A percentile compares a stretch with the other conserved stretches of the same genome.
Conservation (phyloP, 1,140 invertebrate genomes). For the Telenomus remus region DNA sequence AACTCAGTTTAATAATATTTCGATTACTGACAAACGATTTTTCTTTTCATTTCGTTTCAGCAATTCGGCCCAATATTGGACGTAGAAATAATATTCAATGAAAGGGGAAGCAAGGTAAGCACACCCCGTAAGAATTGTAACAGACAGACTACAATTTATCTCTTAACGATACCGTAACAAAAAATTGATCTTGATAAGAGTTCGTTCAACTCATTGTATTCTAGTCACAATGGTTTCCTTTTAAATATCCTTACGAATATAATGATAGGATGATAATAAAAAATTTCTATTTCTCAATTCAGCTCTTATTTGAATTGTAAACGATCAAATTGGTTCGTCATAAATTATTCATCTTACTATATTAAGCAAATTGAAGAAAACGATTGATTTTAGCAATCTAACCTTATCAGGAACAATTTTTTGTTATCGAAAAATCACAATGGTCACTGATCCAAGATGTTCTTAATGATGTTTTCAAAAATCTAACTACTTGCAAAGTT, state of each 20-base stretch:
- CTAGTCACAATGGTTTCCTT: background rate
- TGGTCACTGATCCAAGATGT: constrained; percentile 40
- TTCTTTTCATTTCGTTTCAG: constrained; percentile 79
- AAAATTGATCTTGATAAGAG: constrained; percentile 39
- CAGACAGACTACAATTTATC: constrained; percentile 22
- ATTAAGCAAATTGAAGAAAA: too few species aligned
- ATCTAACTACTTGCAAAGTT: background rate
- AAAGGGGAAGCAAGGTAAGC: constrained; percentile 99
- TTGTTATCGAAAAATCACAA: constrained; percentile 33
- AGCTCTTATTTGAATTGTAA: background rate
- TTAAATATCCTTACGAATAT: too few species aligned
- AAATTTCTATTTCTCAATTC: background rate
- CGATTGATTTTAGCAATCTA: too few species aligned
- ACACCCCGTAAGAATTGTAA: constrained; percentile 26
- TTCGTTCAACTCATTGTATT: constrained; percentile 6
- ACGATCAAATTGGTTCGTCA: background rate
- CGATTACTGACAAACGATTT: too few species aligned
- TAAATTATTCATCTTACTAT: background rate
- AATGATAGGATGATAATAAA: too few species aligned
- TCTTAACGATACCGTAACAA: constrained; percentile 39
- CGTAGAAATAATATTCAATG: constrained; percentile 99
- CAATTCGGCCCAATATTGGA: constrained; percentile 98
- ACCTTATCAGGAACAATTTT: constrained; percentile 28
- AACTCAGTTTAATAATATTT: background rate
- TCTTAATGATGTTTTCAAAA: constrained; percentile 1